Conservation (phyloP, 2,888 invertebrate species). For the Nasonovia ribisnigri region DNA sequence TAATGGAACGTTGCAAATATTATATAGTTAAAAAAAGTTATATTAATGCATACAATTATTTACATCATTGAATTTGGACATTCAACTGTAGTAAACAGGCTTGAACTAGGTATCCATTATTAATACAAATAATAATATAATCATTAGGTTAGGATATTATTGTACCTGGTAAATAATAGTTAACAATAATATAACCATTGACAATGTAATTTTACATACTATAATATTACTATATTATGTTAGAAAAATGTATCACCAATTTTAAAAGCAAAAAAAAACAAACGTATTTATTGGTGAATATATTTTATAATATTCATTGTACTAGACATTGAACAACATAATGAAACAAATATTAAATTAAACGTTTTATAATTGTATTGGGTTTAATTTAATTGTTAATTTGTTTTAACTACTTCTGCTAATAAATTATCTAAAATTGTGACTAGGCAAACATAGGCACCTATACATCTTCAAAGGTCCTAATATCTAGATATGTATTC, state of each 20-base stretch:
- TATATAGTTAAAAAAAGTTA: slow-evolving; percentile 50
- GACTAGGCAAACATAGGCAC: slow-evolving; percentile 59
- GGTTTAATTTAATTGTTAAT: slow-evolving; percentile 33
- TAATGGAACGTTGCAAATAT: slow-evolving; percentile 63
- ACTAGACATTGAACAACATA: slow-evolving; percentile 51
- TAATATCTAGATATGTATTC: slow-evolving; percentile 64
- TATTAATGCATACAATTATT: slow-evolving; percentile 60
- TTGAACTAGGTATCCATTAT: slow-evolving; percentile 52
- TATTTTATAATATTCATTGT: slow-evolving; percentile 49
- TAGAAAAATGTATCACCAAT: slow-evolving; percentile 53
- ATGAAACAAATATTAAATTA: slow-evolving; percentile 55
- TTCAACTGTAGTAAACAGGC: slow-evolving; percentile 53
- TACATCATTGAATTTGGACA: slow-evolving; percentile 52
- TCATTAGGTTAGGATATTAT: slow-evolving; percentile 52
- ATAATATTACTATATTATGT: slow-evolving; percentile 32
- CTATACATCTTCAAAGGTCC: slow-evolving; percentile 36
- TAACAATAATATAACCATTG: slow-evolving; percentile 60
- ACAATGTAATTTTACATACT: slow-evolving; percentile 47
- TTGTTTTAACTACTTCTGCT: slow-evolving; percentile 48
- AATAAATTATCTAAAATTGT: slow-evolving; percentile 58
- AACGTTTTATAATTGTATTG: slow-evolving; percentile 32
- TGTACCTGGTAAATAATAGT: slow-evolving; percentile 58
- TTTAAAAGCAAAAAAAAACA: slow-evolving; percentile 51
- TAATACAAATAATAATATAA: slow-evolving; percentile 55
- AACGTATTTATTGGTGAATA: slow-evolving; percentile 33